phyloP scores from a whole-genome alignment of 2,113 vertebrate species.

The Manacus vitellinus region DNA sequence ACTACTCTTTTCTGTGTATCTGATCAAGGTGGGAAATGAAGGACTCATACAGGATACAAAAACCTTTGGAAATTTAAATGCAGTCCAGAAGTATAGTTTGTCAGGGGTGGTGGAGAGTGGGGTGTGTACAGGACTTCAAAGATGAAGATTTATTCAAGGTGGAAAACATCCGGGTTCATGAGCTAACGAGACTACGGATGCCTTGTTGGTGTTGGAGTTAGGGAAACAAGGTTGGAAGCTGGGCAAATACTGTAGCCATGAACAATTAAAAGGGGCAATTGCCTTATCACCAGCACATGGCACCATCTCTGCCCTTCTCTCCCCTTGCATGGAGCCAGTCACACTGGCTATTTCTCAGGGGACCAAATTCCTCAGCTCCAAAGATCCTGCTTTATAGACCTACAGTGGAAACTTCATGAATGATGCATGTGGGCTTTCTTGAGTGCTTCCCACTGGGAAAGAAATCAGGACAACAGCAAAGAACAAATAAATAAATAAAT shows the following conservation, averaged over 20 bases:
- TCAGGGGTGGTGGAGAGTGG: accelerated
- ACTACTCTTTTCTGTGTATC: not conserved
- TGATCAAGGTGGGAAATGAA: not conserved
- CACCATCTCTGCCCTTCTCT: not conserved
- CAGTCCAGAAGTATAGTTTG: not conserved
- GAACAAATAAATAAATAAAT: not conserved
- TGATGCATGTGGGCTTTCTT: not conserved
- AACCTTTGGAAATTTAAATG: not conserved
- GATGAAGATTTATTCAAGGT: not conserved
- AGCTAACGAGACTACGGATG: accelerated
- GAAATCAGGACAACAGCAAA: not conserved
- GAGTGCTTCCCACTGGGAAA: not conserved
- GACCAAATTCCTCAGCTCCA: not conserved
- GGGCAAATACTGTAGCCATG: not conserved
- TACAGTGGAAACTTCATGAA: not conserved
- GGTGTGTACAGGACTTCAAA: not conserved
- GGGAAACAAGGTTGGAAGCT: not conserved
- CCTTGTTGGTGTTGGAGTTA: not conserved
- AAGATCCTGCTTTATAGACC: not conserved
- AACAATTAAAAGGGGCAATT: accelerated
- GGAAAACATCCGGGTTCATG: not conserved
- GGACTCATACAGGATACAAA: not conserved
- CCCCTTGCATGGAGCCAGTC: not conserved
- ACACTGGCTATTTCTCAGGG: not conserved
- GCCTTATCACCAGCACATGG: not conserved